Percentiles rank a stretch among this genome's conserved stretches.
These are phyloP conservation scores for Tetramorium bicarinatum DNA, from an alignment of 2,888 invertebrate genomes.

Conservation along the genomic window DNA sequence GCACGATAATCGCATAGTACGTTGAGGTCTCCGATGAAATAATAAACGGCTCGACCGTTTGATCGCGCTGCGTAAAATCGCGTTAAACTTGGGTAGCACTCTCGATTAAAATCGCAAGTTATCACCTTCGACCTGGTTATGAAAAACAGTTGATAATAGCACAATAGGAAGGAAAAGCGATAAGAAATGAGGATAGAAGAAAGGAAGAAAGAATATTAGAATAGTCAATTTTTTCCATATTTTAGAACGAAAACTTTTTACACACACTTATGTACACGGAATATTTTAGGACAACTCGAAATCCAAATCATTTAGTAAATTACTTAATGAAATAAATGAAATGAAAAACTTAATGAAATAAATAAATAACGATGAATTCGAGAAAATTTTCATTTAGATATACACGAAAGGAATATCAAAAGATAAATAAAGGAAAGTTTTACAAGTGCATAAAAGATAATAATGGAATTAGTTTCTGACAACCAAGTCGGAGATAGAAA, in stretches of 20 bases:
- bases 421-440: conserved; percentile 1
- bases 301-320: neutral
- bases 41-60: conserved; percentile 45
- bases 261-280: neutral
- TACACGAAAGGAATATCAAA: neutral
- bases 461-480: conserved; percentile 25
- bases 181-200: neutral
- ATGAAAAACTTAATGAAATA: neutral
- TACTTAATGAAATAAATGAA: neutral
- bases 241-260: neutral
- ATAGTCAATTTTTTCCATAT: neutral
- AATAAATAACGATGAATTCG: neutral
- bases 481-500: conserved; percentile 9
- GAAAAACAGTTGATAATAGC: neutral
- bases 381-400: neutral
- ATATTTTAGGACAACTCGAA: neutral
- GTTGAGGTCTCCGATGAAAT: conserved; percentile 47
- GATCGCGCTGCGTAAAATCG: conserved; percentile 42
- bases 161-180: neutral
- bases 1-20: conserved; percentile 42
- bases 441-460: neutral
- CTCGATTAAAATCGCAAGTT: conserved; percentile 40
- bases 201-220: neutral
- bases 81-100: conserved; percentile 41
- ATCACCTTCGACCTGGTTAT: conserved; percentile 5